A percentile compares a stretch with the other conserved stretches of the same genome.
These are phyloP conservation scores for Actinia equina DNA, from an alignment of 64 coral and sea anemone species.

Conservation along the genomic window DNA sequence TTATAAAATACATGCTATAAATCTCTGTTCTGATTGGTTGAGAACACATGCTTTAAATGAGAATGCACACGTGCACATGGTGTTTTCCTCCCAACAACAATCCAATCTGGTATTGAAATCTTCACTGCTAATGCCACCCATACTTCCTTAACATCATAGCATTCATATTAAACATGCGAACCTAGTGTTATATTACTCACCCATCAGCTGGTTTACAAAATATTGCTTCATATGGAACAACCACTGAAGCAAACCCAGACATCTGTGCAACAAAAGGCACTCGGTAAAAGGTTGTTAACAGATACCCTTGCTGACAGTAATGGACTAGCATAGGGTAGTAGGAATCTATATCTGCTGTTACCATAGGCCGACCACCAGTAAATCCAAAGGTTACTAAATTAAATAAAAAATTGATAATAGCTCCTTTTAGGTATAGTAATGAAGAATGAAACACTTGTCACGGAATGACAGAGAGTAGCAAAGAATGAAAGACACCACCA, in stretches of 20 bases:
- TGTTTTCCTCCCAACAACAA: no score
- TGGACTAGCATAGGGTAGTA: conserved; percentile 66
- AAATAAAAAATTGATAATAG: background rate
- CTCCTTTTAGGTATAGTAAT: no score
- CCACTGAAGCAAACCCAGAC: conserved; percentile 43
- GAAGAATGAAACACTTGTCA: no score
- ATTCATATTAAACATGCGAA: no score
- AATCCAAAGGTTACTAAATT: conserved; percentile 54
- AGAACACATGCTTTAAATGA: no score
- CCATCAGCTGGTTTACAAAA: conserved; percentile 55
- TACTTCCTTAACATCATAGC: no score
- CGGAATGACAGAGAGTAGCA: background rate
- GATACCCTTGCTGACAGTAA: conserved; percentile 58
- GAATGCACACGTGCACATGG: no score
- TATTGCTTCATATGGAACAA: conserved; percentile 64
- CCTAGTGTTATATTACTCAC: background rate
- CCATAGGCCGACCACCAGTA: conserved; percentile 55
- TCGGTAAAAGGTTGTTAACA: conserved; percentile 66
- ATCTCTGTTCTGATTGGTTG: no score
- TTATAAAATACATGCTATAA: no score
- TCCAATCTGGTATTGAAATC: no score
- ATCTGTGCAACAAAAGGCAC: conserved; percentile 40
- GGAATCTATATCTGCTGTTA: conserved; percentile 67
- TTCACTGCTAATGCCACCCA: no score
- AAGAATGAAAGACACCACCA: no score